These are phyloP conservation scores for Somateria mollissima DNA, from an alignment of 2,797 vertebrate genomes.

Conservation along the genomic window DNA sequence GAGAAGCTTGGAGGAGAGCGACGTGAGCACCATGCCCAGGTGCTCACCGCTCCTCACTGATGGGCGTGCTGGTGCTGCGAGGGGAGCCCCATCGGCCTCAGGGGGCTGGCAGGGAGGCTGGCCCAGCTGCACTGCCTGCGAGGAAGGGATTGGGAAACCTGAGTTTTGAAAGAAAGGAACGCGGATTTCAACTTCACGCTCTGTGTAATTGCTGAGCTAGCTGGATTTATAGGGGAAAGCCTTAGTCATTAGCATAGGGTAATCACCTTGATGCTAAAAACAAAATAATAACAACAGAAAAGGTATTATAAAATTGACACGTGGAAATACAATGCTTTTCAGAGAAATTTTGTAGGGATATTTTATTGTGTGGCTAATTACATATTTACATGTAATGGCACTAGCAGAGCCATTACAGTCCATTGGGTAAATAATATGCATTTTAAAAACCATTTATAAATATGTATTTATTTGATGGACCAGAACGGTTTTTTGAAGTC, in stretches of 20 bases:
- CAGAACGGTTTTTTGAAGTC: conserved; percentile 66
- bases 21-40: too few relatives aligned
- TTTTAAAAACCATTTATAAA: conserved; percentile 74
- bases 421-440: conserved; percentile 63
- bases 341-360: conserved; percentile 54
- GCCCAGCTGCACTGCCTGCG: neutral
- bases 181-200: neutral
- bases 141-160: neutral
- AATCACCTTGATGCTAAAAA: conserved; percentile 33
- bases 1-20: neutral
- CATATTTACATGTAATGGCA: conserved; percentile 62
- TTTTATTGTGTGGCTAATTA: conserved; percentile 73
- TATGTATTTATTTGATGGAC: conserved; percentile 75
- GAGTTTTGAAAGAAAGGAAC: neutral
- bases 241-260: neutral
- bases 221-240: neutral
- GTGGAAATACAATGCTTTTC: conserved; percentile 50
- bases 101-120: neutral
- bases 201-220: conserved; percentile 19
- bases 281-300: conserved; percentile 45
- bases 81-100: neutral
- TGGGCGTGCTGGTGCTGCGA: neutral
- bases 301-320: neutral
- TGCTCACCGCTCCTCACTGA: neutral
- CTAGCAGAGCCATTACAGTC: conserved; percentile 55